These are phyloP conservation scores for Catostylus mosaicus DNA, from an alignment of 30 jellyfish, hydroid and myxozoan genomes.

Conservation along the genomic window DNA sequence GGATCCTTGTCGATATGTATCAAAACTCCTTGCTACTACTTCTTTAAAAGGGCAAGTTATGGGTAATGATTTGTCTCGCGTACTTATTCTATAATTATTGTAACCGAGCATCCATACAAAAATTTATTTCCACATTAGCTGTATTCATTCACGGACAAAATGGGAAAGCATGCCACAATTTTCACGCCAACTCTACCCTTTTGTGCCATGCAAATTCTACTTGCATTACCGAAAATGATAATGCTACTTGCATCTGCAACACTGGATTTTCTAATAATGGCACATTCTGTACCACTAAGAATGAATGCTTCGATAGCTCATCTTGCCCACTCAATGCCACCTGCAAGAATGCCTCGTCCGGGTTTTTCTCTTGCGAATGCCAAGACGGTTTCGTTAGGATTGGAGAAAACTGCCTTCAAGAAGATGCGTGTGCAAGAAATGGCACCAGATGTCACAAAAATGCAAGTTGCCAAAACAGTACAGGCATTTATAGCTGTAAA, in stretches of 20 bases:
- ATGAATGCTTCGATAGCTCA: neutral
- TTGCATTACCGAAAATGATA: neutral
- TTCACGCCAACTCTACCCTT: neutral
- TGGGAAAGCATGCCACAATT: neutral
- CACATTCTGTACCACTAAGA: neutral
- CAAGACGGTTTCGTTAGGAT: slow-evolving; percentile 61
- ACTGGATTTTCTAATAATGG: slow-evolving; percentile 47
- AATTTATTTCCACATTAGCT: too few relatives aligned
- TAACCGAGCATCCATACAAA: too few relatives aligned
- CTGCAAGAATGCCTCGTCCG: slow-evolving; percentile 3
- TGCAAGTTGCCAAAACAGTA: slow-evolving; percentile 40
- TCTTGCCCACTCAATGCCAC: slow-evolving; percentile 15
- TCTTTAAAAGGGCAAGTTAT: too few relatives aligned
- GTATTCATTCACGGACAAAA: neutral
- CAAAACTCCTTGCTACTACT: too few relatives aligned
- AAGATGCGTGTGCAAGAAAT: slow-evolving; percentile 41
- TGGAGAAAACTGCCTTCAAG: slow-evolving; percentile 65
- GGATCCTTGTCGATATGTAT: too few relatives aligned
- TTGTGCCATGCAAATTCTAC: slow-evolving; percentile 24
- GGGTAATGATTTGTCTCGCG: too few relatives aligned
- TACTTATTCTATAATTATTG: too few relatives aligned
- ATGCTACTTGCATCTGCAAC: slow-evolving; percentile 13
- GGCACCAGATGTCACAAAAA: slow-evolving; percentile 47
- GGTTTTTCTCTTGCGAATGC: slow-evolving; percentile 21
- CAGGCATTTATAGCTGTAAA: slow-evolving; percentile 57